Base-by-base conservation (phyloP, 2,113 vertebrate genomes). In the Brachyhypopomus occidentalis region DNA sequence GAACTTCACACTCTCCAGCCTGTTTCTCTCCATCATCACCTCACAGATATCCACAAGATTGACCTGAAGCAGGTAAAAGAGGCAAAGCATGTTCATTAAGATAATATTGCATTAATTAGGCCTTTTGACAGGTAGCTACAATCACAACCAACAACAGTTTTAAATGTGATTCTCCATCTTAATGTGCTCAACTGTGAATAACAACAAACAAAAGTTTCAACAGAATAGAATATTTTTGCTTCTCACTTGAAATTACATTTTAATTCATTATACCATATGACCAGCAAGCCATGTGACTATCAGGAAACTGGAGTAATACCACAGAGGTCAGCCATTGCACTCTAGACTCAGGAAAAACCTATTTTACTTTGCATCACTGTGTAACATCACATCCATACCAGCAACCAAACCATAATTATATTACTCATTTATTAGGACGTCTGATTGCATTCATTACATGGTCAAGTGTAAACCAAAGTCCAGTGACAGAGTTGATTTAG, bases 1-100 rank as follows among this genome's bases (percentile, higher is more conserved):
- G 0, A 94, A 92, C 82, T 91, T 90, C 72, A 95, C 93, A 0
- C 93, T 93, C 91, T 96, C 95, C 52, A 94, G 94, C 20, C 93
- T 87, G 82, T 94, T 94, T 82, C 93, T 90, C 73, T 94, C 95
- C 75, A 94, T 91, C 80, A 94, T 90, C 0, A 91, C 93, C 78
- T 91, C 92, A 4, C 89, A 95, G 80, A 94, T 92, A 87, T 94
- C 94, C 92, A 93, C 89, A 20, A 91, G 89, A 87, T 91, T 94
- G n/a, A 92, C 94, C 97, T 98, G 83, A 9, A 41, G 34, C 27
- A 20, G 3, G 64, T 2, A 20, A 77, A 70, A 63, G 9, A 38
- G 41, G 12, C n/a, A 81, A 52, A 69, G 27, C 58, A 71, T 19
- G 36, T 41, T 45, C 19, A 27, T 62, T 75, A 56, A 41, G 20